Percentiles rank a stretch among this genome's conserved stretches.
phyloP scores from a whole-genome alignment of 2,113 vertebrate genomes.

The Lepisosteus osseus region DNA sequence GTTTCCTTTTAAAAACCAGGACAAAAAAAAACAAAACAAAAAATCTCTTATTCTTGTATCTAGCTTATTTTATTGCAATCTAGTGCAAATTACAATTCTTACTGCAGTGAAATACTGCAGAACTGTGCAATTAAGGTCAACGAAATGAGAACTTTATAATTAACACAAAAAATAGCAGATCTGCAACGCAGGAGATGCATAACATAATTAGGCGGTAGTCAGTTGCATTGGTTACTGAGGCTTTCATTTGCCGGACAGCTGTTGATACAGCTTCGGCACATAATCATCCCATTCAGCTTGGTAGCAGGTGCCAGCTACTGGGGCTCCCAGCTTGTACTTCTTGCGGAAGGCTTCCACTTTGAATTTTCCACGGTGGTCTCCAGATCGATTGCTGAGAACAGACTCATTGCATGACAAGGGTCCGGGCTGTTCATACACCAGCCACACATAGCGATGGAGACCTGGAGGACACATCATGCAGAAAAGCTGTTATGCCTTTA shows the following conservation, averaged over 20 bases:
- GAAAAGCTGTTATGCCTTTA: background rate
- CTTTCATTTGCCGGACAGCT: conserved; percentile 81
- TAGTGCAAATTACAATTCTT: too few species aligned
- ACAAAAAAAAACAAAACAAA: too few species aligned
- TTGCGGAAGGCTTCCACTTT: conserved; percentile 78
- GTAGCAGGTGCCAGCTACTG: conserved; percentile 85
- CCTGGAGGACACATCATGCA: conserved; percentile 52
- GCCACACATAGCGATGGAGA: conserved; percentile 92
- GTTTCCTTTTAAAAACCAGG: too few species aligned
- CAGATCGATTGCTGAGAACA: conserved; percentile 79
- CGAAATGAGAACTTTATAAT: too few species aligned
- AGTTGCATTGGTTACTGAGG: too few species aligned
- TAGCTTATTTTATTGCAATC: too few species aligned
- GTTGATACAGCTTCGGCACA: conserved; percentile 89
- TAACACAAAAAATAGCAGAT: too few species aligned
- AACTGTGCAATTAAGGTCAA: too few species aligned
- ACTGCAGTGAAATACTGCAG: too few species aligned
- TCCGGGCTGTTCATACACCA: conserved; percentile 84
- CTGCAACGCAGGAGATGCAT: too few species aligned
- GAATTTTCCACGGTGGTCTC: conserved; percentile 83
- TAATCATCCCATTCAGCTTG: conserved; percentile 95
- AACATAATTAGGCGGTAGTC: background rate
- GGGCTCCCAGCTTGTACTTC: conserved; percentile 77
- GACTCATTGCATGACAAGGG: conserved; percentile 71
- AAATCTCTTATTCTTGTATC: too few species aligned